Conservation (phyloP, 2,113 vertebrate species). For the Dipodomys stephensi region DNA sequence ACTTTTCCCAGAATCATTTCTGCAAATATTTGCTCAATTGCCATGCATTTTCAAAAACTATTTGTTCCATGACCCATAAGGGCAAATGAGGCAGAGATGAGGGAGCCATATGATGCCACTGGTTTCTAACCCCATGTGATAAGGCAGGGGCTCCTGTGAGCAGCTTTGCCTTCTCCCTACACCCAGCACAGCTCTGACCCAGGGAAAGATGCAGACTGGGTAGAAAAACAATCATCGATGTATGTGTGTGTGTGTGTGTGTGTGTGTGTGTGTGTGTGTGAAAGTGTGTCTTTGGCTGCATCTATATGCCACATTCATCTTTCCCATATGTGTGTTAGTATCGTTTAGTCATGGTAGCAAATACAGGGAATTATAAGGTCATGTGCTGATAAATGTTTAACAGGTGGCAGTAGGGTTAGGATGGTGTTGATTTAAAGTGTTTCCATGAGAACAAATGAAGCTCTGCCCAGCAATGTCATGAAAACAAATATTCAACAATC, state of each 20-base stretch:
- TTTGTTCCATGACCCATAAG: background rate
- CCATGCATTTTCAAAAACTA: background rate
- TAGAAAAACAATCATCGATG: too few species aligned
- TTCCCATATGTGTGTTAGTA: background rate
- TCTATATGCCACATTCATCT: background rate
- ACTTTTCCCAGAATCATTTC: background rate
- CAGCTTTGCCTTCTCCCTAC: background rate
- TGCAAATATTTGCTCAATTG: background rate
- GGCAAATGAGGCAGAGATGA: background rate
- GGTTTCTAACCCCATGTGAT: background rate
- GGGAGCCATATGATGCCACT: background rate
- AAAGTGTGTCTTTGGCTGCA: too few species aligned
- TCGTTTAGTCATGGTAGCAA: background rate
- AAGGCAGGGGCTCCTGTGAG: background rate
- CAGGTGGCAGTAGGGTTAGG: too few species aligned
- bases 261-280: too few species aligned
- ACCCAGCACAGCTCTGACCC: background rate
- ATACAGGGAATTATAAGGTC: background rate
- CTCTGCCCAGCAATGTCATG: background rate
- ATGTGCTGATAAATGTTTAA: background rate
- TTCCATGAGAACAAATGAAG: slow-evolving; percentile 8
- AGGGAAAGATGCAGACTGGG: too few species aligned
- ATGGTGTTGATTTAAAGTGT: background rate
- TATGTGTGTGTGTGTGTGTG: too few species aligned
- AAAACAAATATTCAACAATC: background rate